These are phyloP conservation scores for Dusona sp. DNA, from an alignment of 2,888 invertebrate genomes.

Conservation along the genomic window DNA sequence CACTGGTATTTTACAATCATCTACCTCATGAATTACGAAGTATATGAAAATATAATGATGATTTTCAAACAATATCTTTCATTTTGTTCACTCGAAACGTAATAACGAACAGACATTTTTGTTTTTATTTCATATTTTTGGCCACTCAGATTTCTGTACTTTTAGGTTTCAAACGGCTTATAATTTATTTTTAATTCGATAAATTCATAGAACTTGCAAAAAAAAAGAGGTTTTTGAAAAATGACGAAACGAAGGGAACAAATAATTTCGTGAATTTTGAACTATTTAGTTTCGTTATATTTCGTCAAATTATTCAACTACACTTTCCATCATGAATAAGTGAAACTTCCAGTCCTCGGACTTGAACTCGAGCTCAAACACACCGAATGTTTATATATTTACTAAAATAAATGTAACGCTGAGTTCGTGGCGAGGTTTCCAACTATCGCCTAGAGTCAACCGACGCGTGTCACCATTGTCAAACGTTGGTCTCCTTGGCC, in stretches of 20 bases:
- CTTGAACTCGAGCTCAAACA: neutral
- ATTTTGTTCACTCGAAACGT: neutral
- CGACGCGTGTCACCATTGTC: slow-evolving; percentile 10
- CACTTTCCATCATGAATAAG: slow-evolving; percentile 13
- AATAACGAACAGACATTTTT: neutral
- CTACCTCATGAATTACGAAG: neutral
- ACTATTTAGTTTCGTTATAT: neutral
- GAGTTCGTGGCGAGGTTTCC: neutral
- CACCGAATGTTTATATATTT: neutral
- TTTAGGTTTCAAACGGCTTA: neutral
- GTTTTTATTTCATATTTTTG: neutral
- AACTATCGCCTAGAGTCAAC: neutral
- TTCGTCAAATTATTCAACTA: neutral
- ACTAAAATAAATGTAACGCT: slow-evolving; percentile 3
- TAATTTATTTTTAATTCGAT: neutral
- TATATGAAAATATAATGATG: neutral
- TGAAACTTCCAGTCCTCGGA: slow-evolving; percentile 23
- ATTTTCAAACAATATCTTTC: neutral
- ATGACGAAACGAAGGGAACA: neutral
- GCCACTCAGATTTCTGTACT: neutral
- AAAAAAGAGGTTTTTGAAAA: neutral
- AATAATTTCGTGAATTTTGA: neutral
- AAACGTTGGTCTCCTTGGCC: slow-evolving; percentile 1
- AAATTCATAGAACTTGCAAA: neutral
- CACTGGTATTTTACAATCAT: neutral